Percentiles rank a stretch among this genome's conserved stretches.
These are phyloP conservation scores for Aeoliscus strigatus DNA, from an alignment of 2,797 vertebrate genomes.

Conservation along the genomic window DNA sequence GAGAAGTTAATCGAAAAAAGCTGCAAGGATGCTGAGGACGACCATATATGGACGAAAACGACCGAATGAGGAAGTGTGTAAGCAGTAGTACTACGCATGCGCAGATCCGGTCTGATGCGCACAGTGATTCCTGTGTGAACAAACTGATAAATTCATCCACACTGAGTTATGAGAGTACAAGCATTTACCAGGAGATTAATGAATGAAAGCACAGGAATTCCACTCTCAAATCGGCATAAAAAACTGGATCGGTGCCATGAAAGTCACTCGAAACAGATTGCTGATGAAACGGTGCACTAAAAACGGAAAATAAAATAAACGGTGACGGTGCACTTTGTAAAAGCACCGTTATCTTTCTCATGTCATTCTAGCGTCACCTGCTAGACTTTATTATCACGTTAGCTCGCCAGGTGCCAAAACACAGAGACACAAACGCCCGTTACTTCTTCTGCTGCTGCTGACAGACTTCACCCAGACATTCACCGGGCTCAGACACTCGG, in stretches of 20 bases:
- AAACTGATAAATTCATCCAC: too few species aligned
- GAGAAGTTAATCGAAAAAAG: constrained; percentile 44
- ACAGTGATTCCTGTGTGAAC: constrained; percentile 2
- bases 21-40: constrained; percentile 67
- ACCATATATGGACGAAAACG: constrained; percentile 92
- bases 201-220: too few species aligned
- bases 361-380: too few species aligned
- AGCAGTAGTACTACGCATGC: constrained; percentile 86
- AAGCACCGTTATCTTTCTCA: not conserved
- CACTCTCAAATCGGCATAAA: too few species aligned
- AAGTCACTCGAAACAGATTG: too few species aligned
- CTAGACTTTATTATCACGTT: constrained; percentile 13
- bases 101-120: constrained; percentile 45
- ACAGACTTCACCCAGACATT: constrained; percentile 43
- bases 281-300: too few species aligned
- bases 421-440: constrained; percentile 37
- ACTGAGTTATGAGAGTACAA: too few species aligned
- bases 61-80: constrained; percentile 89
- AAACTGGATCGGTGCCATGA: too few species aligned
- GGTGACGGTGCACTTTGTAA: not conserved
- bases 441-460: constrained; percentile 30
- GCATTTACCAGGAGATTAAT: too few species aligned
- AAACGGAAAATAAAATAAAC: not conserved
- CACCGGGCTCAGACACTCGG: constrained; percentile 14
- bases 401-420: constrained; percentile 20